Evolutionary conservation across 2,888 invertebrate genomes (phyloP).

Genomic region (Harmothoe impar): DNA sequence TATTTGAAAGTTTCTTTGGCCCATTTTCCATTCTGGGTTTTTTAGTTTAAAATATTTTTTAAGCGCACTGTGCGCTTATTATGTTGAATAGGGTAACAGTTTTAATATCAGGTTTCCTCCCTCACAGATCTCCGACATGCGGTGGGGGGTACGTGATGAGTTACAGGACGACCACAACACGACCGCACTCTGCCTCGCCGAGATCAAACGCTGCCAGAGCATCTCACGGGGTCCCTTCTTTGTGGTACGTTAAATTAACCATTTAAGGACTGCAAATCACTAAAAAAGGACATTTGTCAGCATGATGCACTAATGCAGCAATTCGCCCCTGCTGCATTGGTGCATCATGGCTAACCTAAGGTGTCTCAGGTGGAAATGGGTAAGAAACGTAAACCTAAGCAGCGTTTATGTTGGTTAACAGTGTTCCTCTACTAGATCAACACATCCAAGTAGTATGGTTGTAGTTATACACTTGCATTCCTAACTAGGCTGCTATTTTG

Average conservation of each 20-base stretch:
- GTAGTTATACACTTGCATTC: background rate
- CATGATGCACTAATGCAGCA: background rate
- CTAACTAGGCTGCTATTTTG: no score
- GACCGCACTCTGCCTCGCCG: slow-evolving; percentile 26
- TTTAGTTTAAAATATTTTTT: no score
- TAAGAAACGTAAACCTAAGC: background rate
- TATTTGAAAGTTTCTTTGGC: no score
- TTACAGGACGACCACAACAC: slow-evolving; percentile 1
- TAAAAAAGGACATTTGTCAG: no score
- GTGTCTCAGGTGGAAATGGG: background rate
- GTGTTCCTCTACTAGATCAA: no score
- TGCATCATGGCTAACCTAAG: background rate
- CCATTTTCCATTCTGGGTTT: no score
- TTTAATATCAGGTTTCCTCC: no score
- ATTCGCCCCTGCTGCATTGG: background rate
- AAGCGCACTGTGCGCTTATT: no score
- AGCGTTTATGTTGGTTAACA: no score
- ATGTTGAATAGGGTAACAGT: no score
- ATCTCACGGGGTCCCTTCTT: slow-evolving; percentile 42
- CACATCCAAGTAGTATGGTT: no score
- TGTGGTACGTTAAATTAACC: slow-evolving; percentile 20
- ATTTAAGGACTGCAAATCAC: no score
- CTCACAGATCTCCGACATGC: slow-evolving; percentile 35
- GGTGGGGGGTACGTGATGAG: slow-evolving; percentile 46
- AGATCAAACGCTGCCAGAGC: background rate